Base-by-base conservation (phyloP, 2,888 invertebrate genomes). In the Stenodera caucasica region DNA sequence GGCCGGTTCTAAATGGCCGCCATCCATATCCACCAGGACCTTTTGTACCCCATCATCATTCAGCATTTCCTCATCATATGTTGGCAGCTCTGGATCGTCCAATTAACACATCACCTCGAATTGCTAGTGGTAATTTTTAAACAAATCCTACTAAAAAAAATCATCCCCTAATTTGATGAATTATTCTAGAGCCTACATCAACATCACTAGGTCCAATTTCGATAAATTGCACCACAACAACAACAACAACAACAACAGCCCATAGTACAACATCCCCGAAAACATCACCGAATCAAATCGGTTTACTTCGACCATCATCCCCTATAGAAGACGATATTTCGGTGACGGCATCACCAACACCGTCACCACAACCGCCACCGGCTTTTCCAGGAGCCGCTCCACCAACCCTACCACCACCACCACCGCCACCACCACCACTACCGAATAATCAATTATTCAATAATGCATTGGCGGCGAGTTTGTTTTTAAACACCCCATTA, bases 191-290 rank as follows among this genome's bases (percentile, higher is more conserved):
- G 67, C 77, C 80, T 15, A 76, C 78, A 21, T 78, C 80, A 33
- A 75, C 78, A 45, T 77, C 79, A 1, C 64, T 81, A 54, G 81
- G 81, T 23, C 81, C 81, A 62, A 81, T 81, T 60, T 78, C 80
- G 54, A 79, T 81, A 58, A 81, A 79, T 70, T 81, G 81, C 70
- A 76, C 72, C 82, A 55, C 55, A 35, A 55, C 55, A 40, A 84
- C 81, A n/a, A n/a, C n/a, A n/a, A n/a, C n/a, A n/a, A n/a, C n/a
- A n/a, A n/a, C n/a, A n/a, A n/a, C n/a, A 72, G 88, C 89, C 33
- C 88, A 89, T 74, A 89, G 88, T 77, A 89, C 89, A 49, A 89
- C 89, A 21, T 89, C 89, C 66, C 89, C 89, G 0, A 86, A 86
- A 70, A 85, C 83, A 51, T 89, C 89, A 0, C 85, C 85, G 1